Percentiles rank a stretch among this genome's conserved stretches.
These are phyloP conservation scores for Hyles lineata DNA, from an alignment of 2,888 invertebrate genomes.

Conservation along the genomic window DNA sequence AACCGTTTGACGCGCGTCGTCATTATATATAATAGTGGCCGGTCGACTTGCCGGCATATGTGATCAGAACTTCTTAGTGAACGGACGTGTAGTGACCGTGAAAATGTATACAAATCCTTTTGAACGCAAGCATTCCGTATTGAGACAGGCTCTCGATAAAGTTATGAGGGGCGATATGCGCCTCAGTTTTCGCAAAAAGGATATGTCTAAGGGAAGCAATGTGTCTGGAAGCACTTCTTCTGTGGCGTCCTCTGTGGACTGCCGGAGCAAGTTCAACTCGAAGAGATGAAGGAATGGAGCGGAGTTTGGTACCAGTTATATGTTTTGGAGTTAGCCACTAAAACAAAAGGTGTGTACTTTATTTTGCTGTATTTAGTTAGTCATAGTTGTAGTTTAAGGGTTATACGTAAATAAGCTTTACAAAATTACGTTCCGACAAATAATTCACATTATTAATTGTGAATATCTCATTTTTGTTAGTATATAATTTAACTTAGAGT, in stretches of 20 bases:
- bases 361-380: slow-evolving; percentile 30
- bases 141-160: slow-evolving; percentile 87
- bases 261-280: slow-evolving; percentile 57
- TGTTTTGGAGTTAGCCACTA: slow-evolving; percentile 53
- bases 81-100: slow-evolving; percentile 54
- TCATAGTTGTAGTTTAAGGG: not conserved
- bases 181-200: slow-evolving; percentile 71
- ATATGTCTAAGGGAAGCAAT: slow-evolving; percentile 56
- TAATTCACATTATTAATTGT: not conserved
- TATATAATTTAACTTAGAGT: too few species aligned
- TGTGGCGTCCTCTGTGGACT: slow-evolving; percentile 63
- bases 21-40: slow-evolving; percentile 62
- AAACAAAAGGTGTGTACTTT: slow-evolving; percentile 65
- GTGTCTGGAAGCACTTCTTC: slow-evolving; percentile 63
- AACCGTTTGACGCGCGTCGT: slow-evolving; percentile 55
- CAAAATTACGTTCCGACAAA: not conserved
- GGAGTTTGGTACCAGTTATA: slow-evolving; percentile 66
- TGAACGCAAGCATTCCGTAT: slow-evolving; percentile 88
- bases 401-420: not conserved
- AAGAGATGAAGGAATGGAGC: slow-evolving; percentile 67
- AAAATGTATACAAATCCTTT: slow-evolving; percentile 89
- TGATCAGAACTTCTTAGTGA: slow-evolving; percentile 46
- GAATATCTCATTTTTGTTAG: too few species aligned
- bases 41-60: slow-evolving; percentile 50
- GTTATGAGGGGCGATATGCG: slow-evolving; percentile 81